phyloP scores from a whole-genome alignment of 2,797 vertebrate genomes.

The Spinibarbus caldwelli region DNA sequence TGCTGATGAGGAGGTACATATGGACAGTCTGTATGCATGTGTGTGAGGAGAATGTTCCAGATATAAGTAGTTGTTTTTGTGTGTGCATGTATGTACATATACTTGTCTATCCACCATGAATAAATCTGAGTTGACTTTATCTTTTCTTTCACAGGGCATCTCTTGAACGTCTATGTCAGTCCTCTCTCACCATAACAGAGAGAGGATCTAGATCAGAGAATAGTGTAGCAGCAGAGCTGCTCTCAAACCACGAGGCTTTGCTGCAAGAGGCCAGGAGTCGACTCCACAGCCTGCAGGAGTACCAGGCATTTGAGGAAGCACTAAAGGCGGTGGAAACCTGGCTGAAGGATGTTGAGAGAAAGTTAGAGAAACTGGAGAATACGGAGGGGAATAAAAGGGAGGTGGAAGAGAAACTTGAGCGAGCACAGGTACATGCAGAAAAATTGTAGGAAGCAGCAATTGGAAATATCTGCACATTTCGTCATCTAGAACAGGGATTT shows the following conservation, averaged over 20 bases:
- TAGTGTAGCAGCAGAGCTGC: constrained; percentile 83
- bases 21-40: constrained; percentile 19
- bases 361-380: constrained; percentile 83
- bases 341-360: constrained; percentile 88
- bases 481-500: too few relatives aligned
- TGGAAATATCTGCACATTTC: neutral
- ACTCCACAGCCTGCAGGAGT: constrained; percentile 87
- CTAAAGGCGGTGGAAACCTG: constrained; percentile 88
- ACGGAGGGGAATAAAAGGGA: constrained; percentile 87
- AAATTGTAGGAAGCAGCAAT: neutral
- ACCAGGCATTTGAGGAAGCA: constrained; percentile 88
- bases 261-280: constrained; percentile 84
- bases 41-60: constrained; percentile 1
- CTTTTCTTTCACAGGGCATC: constrained; percentile 78
- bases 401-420: constrained; percentile 84
- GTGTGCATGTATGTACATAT: neutral
- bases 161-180: constrained; percentile 86
- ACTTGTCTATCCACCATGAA: neutral
- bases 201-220: constrained; percentile 83
- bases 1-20: constrained; percentile 86
- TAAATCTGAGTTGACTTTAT: neutral
- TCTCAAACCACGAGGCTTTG: constrained; percentile 85
- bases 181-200: constrained; percentile 86
- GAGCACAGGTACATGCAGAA: constrained; percentile 84
- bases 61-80: constrained; percentile 22